Percentiles rank a stretch among this genome's conserved stretches.
phyloP scores from a whole-genome alignment of 2,888 invertebrate genomes.

The Caprella mutica region DNA sequence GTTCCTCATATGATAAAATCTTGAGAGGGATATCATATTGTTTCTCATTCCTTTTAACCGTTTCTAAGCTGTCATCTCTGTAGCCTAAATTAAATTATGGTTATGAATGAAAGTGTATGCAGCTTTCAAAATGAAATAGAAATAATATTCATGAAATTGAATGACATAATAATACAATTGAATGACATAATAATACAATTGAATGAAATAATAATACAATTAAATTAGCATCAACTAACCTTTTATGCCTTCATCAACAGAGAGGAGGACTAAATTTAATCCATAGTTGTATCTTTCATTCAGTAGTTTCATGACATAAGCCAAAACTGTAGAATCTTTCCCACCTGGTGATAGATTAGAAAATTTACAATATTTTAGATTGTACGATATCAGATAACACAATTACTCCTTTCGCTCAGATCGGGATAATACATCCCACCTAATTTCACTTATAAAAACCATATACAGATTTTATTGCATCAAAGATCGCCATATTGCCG shows the following conservation, averaged over 20 bases:
- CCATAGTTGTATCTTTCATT: conserved; percentile 86
- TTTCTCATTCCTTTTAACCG: conserved; percentile 84
- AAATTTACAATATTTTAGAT: too few relatives aligned
- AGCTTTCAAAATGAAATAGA: neutral
- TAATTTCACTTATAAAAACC: too few relatives aligned
- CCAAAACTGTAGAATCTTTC: conserved; percentile 95
- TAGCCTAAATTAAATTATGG: conserved; percentile 51
- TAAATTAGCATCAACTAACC: conserved; percentile 11
- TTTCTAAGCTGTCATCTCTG: conserved; percentile 90
- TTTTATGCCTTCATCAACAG: conserved; percentile 97
- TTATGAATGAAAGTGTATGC: too few relatives aligned
- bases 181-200: neutral
- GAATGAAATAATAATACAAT: neutral
- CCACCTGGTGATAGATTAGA: too few relatives aligned
- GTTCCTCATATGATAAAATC: conserved; percentile 89
- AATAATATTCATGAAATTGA: too few relatives aligned
- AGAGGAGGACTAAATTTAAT: conserved; percentile 74
- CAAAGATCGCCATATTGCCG: too few relatives aligned
- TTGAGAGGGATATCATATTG: conserved; percentile 89
- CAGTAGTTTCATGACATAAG: conserved; percentile 77
- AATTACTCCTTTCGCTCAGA: too few relatives aligned
- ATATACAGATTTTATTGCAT: too few relatives aligned
- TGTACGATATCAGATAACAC: too few relatives aligned
- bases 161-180: too few relatives aligned
- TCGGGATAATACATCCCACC: too few relatives aligned